Evolutionary conservation across 2,888 invertebrate genomes (phyloP).

Genomic region (Plutella xylostella): DNA sequence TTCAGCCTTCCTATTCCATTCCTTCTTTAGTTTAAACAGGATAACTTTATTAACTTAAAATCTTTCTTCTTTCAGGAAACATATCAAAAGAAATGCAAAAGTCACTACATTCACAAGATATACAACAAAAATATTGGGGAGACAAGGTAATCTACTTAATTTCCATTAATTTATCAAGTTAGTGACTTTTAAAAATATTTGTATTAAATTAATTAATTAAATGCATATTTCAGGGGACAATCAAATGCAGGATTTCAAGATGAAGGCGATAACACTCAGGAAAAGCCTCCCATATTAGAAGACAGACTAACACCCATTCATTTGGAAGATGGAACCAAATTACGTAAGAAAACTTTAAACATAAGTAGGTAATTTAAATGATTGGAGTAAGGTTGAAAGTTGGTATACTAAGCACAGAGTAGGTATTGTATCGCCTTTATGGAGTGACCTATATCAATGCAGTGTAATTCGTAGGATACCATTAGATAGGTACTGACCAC

Average conservation of each 20-base stretch:
- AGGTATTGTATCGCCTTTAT: too few species aligned
- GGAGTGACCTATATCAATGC: not conserved
- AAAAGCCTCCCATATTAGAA: slow-evolving; percentile 35
- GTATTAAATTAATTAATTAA: not conserved
- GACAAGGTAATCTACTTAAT: slow-evolving; percentile 49
- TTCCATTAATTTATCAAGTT: too few species aligned
- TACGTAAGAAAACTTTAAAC: slow-evolving; percentile 41
- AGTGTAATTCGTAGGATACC: not conserved
- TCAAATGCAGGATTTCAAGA: slow-evolving; percentile 51
- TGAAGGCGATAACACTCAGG: slow-evolving; percentile 31
- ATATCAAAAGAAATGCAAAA: slow-evolving; percentile 80
- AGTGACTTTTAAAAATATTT: too few species aligned
- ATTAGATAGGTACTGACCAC: not conserved
- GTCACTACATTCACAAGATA: slow-evolving; percentile 71
- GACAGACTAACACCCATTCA: slow-evolving; percentile 46
- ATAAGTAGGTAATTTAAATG: not conserved
- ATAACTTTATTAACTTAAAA: not conserved
- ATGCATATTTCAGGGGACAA: slow-evolving; percentile 47
- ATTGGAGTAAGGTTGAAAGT: too few species aligned
- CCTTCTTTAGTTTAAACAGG: not conserved
- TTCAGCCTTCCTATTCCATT: too few species aligned
- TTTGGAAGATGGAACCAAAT: slow-evolving; percentile 51
- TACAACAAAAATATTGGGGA: slow-evolving; percentile 60
- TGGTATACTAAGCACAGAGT: too few species aligned
- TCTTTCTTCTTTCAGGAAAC: slow-evolving; percentile 69